These are phyloP conservation scores for Macquaria ambigua DNA, from an alignment of 2,113 vertebrate genomes.

Conservation along the genomic window DNA sequence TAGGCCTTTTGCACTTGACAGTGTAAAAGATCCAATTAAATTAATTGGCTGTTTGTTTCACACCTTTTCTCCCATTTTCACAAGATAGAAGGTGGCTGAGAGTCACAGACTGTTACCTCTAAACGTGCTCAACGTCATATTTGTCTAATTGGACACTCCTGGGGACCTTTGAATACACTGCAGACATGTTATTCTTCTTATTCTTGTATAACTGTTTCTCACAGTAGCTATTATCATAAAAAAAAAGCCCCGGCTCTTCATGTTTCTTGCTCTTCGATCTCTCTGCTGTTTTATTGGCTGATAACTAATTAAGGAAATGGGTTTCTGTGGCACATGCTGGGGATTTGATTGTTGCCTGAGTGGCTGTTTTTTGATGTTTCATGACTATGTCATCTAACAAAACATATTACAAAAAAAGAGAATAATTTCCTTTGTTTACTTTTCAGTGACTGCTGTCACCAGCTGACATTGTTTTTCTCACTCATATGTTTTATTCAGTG, in stretches of 20 bases:
- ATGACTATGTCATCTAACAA: slow-evolving; percentile 58
- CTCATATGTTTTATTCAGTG: slow-evolving; percentile 59
- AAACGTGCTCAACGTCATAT: slow-evolving; percentile 53
- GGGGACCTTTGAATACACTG: slow-evolving; percentile 55
- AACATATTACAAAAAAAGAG: slow-evolving; percentile 30
- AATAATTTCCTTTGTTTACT: slow-evolving; percentile 48
- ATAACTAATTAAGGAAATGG: slow-evolving; percentile 64
- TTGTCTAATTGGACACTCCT: slow-evolving; percentile 71
- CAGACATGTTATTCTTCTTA: slow-evolving; percentile 49
- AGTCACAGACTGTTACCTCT: slow-evolving; percentile 52
- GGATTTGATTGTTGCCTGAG: slow-evolving; percentile 65
- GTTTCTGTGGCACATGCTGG: slow-evolving; percentile 64
- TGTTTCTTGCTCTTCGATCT: slow-evolving; percentile 30
- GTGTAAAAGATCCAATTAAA: slow-evolving; percentile 68
- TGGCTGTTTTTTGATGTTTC: slow-evolving; percentile 41
- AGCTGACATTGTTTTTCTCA: slow-evolving; percentile 29
- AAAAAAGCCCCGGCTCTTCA: neutral
- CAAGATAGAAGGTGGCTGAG: slow-evolving; percentile 33
- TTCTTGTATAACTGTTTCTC: slow-evolving; percentile 47
- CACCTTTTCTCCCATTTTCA: slow-evolving; percentile 54
- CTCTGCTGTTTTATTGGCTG: slow-evolving; percentile 48
- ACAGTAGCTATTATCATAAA: slow-evolving; percentile 35
- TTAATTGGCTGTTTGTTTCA: slow-evolving; percentile 65
- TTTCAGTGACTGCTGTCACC: slow-evolving; percentile 52
- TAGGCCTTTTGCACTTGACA: slow-evolving; percentile 40